Conservation (phyloP, 2,888 invertebrate genomes). For the Linhomoeus sp. region DNA sequence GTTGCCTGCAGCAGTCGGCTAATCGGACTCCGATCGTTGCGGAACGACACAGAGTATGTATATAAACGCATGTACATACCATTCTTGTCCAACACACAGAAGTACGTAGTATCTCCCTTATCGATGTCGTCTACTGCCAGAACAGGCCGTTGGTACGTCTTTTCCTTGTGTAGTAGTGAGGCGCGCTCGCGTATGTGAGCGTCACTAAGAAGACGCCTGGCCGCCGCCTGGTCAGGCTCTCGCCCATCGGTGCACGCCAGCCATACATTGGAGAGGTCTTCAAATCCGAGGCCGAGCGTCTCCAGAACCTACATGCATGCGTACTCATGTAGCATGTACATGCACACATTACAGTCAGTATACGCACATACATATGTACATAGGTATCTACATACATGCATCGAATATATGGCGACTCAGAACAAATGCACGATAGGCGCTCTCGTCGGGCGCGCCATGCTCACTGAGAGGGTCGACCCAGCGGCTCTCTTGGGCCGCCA, state of each 20-base stretch:
- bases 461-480: too few species aligned
- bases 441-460: too few species aligned
- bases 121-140: background rate
- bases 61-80: too few species aligned
- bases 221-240: background rate
- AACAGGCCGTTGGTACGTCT: background rate
- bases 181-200: background rate
- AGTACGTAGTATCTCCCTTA: slow-evolving; percentile 3
- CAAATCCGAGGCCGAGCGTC: background rate
- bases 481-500: too few species aligned
- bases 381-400: too few species aligned
- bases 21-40: background rate
- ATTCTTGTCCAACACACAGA: background rate
- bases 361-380: too few species aligned
- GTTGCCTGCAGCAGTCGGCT: background rate
- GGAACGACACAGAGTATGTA: background rate
- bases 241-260: background rate
- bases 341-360: too few species aligned
- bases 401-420: too few species aligned
- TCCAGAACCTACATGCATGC: background rate
- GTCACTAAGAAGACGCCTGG: background rate
- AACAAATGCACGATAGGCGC: too few species aligned
- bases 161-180: background rate
- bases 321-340: too few species aligned
- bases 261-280: background rate